Evolutionary conservation across 2,888 invertebrate genomes (phyloP).

Genomic region (Ornithoptera priamus): DNA sequence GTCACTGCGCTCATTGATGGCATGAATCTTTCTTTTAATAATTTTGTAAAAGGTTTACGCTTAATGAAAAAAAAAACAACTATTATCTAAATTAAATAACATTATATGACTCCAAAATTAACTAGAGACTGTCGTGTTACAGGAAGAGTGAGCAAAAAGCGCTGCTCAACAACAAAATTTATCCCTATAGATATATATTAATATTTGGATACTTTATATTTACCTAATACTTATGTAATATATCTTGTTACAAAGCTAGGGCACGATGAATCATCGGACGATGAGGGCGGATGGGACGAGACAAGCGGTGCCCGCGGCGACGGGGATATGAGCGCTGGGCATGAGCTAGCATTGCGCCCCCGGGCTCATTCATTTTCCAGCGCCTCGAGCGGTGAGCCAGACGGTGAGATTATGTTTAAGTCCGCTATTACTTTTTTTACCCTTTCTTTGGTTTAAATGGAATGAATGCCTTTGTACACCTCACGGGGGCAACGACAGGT

Average conservation of each 20-base stretch:
- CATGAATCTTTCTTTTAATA: background rate
- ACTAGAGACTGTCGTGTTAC: too few species aligned
- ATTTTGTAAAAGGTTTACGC: background rate
- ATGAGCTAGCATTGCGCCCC: conserved; percentile 52
- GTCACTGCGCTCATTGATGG: background rate
- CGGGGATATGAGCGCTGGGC: conserved; percentile 48
- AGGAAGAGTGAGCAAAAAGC: too few species aligned
- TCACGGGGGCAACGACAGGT: too few species aligned
- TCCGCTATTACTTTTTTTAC: background rate
- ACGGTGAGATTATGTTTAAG: conserved; percentile 46
- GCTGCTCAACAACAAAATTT: too few species aligned
- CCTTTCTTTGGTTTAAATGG: background rate
- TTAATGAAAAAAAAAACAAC: too few species aligned
- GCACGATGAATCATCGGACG: conserved; percentile 69
- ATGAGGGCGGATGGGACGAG: conserved; percentile 81
- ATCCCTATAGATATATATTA: too few species aligned
- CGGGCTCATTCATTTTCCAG: conserved; percentile 70
- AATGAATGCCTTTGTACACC: too few species aligned
- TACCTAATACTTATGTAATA: too few species aligned
- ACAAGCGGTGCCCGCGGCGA: conserved; percentile 51
- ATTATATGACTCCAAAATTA: too few species aligned
- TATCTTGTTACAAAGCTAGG: conserved; percentile 38
- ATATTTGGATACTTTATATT: too few species aligned
- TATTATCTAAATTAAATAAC: too few species aligned
- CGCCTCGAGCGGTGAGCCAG: conserved; percentile 66